phyloP scores from a whole-genome alignment of 2,113 vertebrate species.

The Eudyptes chrysolophus region DNA sequence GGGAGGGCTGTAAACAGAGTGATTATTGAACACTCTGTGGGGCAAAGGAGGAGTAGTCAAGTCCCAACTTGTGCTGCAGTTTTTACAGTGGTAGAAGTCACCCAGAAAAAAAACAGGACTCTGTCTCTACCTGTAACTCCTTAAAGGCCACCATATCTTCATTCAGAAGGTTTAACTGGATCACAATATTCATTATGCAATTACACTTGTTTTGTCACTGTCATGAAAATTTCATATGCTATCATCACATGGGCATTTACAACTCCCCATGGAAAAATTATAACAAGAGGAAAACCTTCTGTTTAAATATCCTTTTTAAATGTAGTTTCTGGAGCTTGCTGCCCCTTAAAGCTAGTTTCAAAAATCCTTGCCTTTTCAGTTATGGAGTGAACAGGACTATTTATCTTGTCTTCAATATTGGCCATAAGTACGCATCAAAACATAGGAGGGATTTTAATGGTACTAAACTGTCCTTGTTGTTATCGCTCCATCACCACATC shows the following conservation, averaged over 20 bases:
- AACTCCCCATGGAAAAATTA: neutral
- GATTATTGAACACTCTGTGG: fast-evolving
- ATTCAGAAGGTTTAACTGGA: neutral
- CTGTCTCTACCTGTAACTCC: neutral
- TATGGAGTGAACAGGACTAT: neutral
- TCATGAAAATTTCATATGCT: neutral
- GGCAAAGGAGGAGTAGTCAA: neutral
- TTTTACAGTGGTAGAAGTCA: neutral
- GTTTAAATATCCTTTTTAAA: neutral
- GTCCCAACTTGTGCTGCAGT: neutral
- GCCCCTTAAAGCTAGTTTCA: neutral
- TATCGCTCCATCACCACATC: neutral
- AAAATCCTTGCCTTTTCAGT: neutral
- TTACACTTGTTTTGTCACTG: neutral
- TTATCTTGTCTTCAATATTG: neutral
- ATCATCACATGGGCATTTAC: neutral
- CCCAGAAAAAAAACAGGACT: neutral
- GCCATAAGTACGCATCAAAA: neutral
- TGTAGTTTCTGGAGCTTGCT: neutral
- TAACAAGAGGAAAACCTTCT: neutral
- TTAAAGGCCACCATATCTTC: neutral
- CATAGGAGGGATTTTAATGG: neutral
- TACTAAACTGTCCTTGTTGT: neutral
- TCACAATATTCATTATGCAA: neutral
- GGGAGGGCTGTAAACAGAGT: neutral